Evolutionary conservation across 2,888 invertebrate genomes (phyloP), one percentile per base, ranked within the genome.

Genomic region (Melitaea athalia): DNA sequence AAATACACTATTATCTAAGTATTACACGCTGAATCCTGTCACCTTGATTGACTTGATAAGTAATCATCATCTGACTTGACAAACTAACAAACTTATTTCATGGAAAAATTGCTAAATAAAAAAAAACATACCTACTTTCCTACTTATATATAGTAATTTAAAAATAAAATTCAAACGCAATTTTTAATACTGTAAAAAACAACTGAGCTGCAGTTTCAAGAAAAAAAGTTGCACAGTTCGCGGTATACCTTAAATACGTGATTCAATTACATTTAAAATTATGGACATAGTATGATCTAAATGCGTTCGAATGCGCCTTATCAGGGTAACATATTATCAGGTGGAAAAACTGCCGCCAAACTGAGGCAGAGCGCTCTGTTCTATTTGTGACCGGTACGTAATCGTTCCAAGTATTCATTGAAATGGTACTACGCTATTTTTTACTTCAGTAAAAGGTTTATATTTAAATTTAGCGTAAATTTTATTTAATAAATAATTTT

Each of bases 251-350:
- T 76, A 79, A 77, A 82, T 83, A 83, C 89, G 85, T 85, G 87
- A 85, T 87, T 89, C 85, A 88, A 89, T 90, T 85, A 85, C 82
- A 77, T 76, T 72, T 74, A 76, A 76, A 76, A 75, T 78, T 90
- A 88, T 85, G 87, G 87, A 68, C 76, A 77, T 75, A 80, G 83
- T 83, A 87, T 89, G 87, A 82, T 80, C 86, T 82, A 82, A 88
- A 89, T 85, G 86, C 81, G 79, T 79, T 73, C 75, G 70, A 66
- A 70, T 75, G 77, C 76, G 43, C 89, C 90, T 76, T 87, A 87
- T 73, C 78, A 62, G 85, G 91, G 60, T 75, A 79, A 78, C 85
- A 76, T 89, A 91, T 91, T 91, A 89, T 80, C 69, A 72, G 38
- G 73, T 75, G 76, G 73, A 81, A 82, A 88, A 90, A 87, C 81